Conservation (phyloP, 2,888 invertebrate genomes). For the Atethmia centrago region DNA sequence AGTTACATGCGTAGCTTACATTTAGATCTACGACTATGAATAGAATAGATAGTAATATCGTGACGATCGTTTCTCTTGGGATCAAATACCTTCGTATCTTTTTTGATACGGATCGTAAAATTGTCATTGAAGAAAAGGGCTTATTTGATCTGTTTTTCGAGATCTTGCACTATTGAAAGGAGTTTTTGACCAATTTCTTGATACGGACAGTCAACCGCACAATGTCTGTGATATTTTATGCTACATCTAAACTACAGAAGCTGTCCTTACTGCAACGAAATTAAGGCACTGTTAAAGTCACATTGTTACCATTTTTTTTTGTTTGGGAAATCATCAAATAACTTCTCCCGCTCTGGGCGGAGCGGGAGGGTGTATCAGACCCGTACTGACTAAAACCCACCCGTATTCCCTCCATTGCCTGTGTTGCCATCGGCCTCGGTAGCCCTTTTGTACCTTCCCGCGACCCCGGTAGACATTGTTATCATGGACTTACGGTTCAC, state of each 20-base stretch:
- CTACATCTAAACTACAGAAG: not conserved
- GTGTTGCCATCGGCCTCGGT: no score
- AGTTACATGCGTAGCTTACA: constrained; percentile 28
- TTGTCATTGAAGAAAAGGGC: constrained; percentile 11
- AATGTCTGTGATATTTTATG: not conserved
- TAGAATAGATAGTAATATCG: constrained; percentile 33
- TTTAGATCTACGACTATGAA: constrained; percentile 45
- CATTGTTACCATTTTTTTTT: not conserved
- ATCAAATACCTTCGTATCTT: constrained; percentile 38
- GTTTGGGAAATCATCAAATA: no score
- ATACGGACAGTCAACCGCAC: not conserved
- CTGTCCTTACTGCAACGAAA: not conserved
- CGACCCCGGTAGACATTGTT: no score
- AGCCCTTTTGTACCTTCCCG: no score
- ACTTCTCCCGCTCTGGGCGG: no score
- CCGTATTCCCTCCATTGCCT: no score
- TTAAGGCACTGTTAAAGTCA: not conserved
- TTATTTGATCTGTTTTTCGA: not conserved
- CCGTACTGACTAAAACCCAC: no score
- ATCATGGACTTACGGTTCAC: not conserved
- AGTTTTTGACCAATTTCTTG: not conserved
- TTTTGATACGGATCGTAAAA: constrained; percentile 32
- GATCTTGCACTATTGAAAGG: not conserved
- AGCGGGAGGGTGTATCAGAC: no score
- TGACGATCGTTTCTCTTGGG: constrained; percentile 34